Conservation (phyloP, 1,140 invertebrate species). For the Palaemon carinicauda region DNA sequence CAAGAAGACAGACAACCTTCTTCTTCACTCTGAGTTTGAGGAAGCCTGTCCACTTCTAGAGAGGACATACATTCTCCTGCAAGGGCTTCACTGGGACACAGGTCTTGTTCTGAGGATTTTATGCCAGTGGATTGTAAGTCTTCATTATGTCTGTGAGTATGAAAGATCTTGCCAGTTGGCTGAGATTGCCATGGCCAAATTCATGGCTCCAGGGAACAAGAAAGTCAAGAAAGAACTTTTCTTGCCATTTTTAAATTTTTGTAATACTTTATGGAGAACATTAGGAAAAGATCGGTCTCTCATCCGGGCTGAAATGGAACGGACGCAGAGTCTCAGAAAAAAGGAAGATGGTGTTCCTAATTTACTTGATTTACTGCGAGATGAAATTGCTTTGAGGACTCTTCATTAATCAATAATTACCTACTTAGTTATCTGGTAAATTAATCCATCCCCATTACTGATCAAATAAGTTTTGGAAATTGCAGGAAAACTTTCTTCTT, state of each 20-base stretch:
- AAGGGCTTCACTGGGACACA: conserved; percentile 36
- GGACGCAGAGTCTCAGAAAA: neutral
- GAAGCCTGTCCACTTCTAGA: conserved; percentile 39
- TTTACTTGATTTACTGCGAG: conserved; percentile 28
- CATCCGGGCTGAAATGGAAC: conserved; percentile 17
- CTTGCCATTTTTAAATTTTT: conserved; percentile 28
- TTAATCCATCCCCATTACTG: neutral
- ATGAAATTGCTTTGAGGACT: conserved; percentile 41
- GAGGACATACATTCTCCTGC: conserved; percentile 21
- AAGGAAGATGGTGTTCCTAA: conserved; percentile 35
- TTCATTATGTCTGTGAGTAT: conserved; percentile 17
- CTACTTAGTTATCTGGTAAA: neutral
- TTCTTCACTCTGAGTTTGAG: conserved; percentile 43
- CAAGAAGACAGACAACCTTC: conserved; percentile 12
- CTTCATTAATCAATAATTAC: neutral
- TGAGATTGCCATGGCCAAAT: conserved; percentile 22
- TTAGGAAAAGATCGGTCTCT: conserved; percentile 25
- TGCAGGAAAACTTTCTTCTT: neutral
- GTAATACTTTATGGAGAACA: conserved; percentile 16
- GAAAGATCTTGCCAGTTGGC: conserved; percentile 10
- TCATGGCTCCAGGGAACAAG: conserved; percentile 14
- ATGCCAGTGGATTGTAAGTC: conserved; percentile 32
- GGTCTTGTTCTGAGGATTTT: conserved; percentile 25
- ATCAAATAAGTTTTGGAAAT: too few species aligned
- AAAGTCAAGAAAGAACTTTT: conserved; percentile 26